A percentile compares a stretch with the other conserved stretches of the same genome.
Conservation (phyloP, 2,113 vertebrate species). For the Ophthalmolycus amberensis region DNA sequence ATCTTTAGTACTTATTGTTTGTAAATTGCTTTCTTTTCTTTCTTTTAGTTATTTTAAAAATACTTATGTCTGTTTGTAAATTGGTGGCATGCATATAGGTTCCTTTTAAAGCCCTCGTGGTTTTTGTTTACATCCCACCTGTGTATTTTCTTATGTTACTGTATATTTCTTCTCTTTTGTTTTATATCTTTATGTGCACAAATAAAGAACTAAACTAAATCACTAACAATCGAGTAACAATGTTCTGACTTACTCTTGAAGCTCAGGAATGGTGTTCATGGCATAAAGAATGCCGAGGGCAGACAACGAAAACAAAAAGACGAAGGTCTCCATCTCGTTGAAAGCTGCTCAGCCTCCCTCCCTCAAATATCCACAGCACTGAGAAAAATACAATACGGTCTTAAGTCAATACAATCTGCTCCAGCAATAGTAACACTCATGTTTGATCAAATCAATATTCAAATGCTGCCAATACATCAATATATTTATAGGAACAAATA, state of each 20-base stretch:
- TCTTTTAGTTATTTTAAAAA: background rate
- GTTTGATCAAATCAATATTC: background rate
- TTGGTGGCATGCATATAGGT: background rate
- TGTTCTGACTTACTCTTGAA: conserved; percentile 87
- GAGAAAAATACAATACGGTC: conserved; percentile 13
- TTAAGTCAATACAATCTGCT: background rate
- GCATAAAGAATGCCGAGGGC: conserved; percentile 85
- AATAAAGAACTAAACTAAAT: background rate
- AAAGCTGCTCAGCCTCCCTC: conserved; percentile 11
- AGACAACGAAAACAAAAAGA: conserved; percentile 85
- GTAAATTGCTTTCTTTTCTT: background rate
- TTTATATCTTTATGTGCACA: background rate
- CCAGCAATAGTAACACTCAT: background rate
- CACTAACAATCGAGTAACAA: background rate
- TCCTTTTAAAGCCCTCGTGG: background rate
- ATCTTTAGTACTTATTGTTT: background rate
- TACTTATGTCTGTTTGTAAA: background rate
- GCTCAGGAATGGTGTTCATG: conserved; percentile 79
- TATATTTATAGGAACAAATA: background rate
- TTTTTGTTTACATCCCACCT: background rate
- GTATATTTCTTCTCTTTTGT: background rate
- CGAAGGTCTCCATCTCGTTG: conserved; percentile 75
- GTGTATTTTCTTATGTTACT: background rate
- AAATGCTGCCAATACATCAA: background rate
- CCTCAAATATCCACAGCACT: conserved; percentile 14